Evolutionary conservation across 2,113 vertebrate genomes (phyloP), one percentile per base, ranked within the genome.

Genomic region (Hippocampus zosterae): DNA sequence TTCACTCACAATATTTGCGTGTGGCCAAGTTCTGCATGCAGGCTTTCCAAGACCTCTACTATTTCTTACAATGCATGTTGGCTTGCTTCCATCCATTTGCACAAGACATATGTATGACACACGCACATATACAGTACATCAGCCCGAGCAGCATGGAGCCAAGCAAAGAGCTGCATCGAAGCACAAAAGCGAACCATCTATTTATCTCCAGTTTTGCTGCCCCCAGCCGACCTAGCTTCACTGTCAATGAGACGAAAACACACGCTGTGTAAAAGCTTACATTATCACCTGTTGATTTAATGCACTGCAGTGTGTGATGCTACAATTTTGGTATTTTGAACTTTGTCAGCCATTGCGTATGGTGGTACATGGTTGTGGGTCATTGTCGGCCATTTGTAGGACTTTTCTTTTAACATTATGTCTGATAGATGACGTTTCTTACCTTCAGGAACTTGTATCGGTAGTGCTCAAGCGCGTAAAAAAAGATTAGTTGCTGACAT

Each of bases 1-100:
- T 75, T 44, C 55, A 67, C 41, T 74, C 60, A 48, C 23, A 67
- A 77, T 44, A 71, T 66, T 57, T 63, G 74, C 71, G 71, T 65
- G 61, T 73, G 69, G 52, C 68, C 65, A 69, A 80, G 64, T 82
- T 77, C 81, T 78, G 79, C 74, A 75, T 69, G 78, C 68, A 75
- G 53, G 46, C 68, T 67, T 61, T 76, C 66, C 41, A 80, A 79
- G 73, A 77, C 71, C 59, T 67, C 56, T 42, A 21, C 33, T 41
- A 64, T 3, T 73, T 63, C 50, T 27, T 65, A 72, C 68, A 76
- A 72, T 52, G 21, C 69, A 78, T 77, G 50, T 56, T 76, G 70
- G 63, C 68, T 63, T 81, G 70, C 65, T 80, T 76, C 67, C 70
- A 81, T 78, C 63, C 52, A n/a, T 75, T n/a, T 33, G 67, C 66